Percentiles rank a stretch among this genome's conserved stretches.
These are phyloP conservation scores for Euthynnus affinis DNA, from an alignment of 2,797 vertebrate species.

Conservation along the genomic window DNA sequence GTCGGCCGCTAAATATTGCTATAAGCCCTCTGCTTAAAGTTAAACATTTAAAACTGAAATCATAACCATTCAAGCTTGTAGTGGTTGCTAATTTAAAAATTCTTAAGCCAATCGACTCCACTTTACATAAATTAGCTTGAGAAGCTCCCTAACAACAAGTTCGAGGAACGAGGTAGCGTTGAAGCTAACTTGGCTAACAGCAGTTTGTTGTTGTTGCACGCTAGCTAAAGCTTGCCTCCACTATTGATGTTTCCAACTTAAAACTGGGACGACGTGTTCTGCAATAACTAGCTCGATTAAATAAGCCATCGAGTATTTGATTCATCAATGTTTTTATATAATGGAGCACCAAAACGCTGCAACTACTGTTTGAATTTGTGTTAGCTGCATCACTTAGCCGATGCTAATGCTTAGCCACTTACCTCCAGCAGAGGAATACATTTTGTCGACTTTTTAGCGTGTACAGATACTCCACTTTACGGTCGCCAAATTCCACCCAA, in stretches of 20 bases:
- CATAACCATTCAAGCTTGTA: neutral
- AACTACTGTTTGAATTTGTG: conserved; percentile 26
- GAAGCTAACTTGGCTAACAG: conserved; percentile 77
- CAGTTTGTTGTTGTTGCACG: conserved; percentile 75
- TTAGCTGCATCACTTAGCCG: conserved; percentile 69
- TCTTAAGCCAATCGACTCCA: rapidly evolving
- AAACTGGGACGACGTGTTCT: conserved; percentile 24
- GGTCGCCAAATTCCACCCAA: conserved; percentile 60
- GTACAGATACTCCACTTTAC: conserved; percentile 77
- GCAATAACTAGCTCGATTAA: neutral
- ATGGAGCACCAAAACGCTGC: neutral
- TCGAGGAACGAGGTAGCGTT: conserved; percentile 57
- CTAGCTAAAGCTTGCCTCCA: conserved; percentile 70
- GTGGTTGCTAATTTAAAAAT: neutral
- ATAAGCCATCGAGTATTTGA: rapidly evolving
- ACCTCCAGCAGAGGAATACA: conserved; percentile 88
- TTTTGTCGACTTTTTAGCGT: conserved; percentile 84
- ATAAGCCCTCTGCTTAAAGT: neutral
- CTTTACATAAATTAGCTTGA: neutral
- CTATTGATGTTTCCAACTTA: conserved; percentile 55
- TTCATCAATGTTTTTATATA: neutral
- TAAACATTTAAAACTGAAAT: neutral
- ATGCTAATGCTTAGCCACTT: conserved; percentile 47
- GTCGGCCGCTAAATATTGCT: conserved; percentile 45
- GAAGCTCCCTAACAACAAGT: conserved; percentile 65